Base-by-base conservation (phyloP, 2,797 vertebrate genomes). In the Columba guinea region DNA sequence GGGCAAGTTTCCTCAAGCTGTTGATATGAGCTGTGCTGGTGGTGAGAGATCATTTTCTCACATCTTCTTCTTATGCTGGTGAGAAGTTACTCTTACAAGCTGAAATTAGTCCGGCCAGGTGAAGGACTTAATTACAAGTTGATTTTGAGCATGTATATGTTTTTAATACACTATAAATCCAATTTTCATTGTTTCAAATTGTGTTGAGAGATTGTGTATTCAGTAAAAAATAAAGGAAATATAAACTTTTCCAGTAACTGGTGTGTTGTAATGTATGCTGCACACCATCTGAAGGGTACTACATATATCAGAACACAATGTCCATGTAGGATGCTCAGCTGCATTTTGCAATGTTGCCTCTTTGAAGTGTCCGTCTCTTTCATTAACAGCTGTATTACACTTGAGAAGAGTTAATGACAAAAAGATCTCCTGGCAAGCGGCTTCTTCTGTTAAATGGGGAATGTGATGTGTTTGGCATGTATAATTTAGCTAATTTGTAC, bases 401-500 rank as follows among this genome's bases (percentile, higher is more conserved):
- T 92, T 64, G 52, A 97, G 67, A 95, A 81, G 9, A 93, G 44
- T 58, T 87, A 89, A 89, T 88, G 75, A 92, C 90, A 73, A 95
- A 94, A 97, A 69, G 53, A 95, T 70, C 95, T 97, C 64, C 92
- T 97, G 92, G 91, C 89, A 97, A 95, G 70, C 8, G 4, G 46
- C 11, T 86, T n/a, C 71, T 96, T 52, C 65, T 96, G 62, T 81
- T 96, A 95, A 97, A 93, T 78, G 34, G 44, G 51, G 68, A 95
- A 88, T 79, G 62, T 28, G 53, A 60, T 90, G 58, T 81, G 56
- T 64, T 93, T 90, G 89, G 87, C 71, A 91, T 75, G 22, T 65
- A 52, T 87, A 93, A 96, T 95, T 91, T 74, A 96, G 91, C 51
- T 95, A 95, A 97, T 97, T 95, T 96, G 70, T 93, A 93, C 86